Conservation (phyloP, 2,888 invertebrate genomes). For the Diadegma fenestrale region DNA sequence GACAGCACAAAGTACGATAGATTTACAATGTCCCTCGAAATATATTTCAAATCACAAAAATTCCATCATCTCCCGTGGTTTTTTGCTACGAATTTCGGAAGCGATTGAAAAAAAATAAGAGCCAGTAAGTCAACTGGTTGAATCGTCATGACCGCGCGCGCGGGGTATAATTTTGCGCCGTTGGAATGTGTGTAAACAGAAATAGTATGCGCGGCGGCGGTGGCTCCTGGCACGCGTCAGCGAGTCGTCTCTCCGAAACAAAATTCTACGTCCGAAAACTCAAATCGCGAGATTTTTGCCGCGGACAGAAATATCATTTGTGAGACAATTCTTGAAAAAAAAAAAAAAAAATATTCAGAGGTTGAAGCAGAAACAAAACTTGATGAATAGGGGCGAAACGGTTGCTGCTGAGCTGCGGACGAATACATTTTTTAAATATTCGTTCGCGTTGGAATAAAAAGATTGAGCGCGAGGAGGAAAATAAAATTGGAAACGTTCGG, state of each 20-base stretch:
- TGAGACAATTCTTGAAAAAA: no score
- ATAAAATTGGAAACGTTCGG: conserved; percentile 16
- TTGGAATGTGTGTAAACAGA: conserved; percentile 66
- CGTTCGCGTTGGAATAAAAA: background rate
- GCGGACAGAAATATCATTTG: conserved; percentile 32
- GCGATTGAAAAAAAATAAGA: no score
- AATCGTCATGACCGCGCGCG: conserved; percentile 52
- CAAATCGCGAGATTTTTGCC: conserved; percentile 5
- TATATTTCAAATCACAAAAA: background rate
- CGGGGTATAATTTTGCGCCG: conserved; percentile 47
- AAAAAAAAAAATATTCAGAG: conserved; percentile 8
- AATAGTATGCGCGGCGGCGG: conserved; percentile 49
- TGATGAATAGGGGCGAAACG: background rate
- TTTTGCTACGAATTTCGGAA: no score
- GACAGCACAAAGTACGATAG: background rate
- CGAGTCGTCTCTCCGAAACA: conserved; percentile 11
- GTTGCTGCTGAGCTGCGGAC: no score
- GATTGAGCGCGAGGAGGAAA: background rate
- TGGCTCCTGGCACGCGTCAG: conserved; percentile 54
- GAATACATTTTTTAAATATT: conserved; percentile 24
- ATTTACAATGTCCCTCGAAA: no score
- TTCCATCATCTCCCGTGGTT: no score
- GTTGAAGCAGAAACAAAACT: background rate
- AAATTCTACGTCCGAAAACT: conserved; percentile 41
- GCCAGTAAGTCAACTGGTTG: no score